Evolutionary conservation across 2,797 vertebrate genomes (phyloP).

Genomic region (Chaetophractus vellerosus): DNA sequence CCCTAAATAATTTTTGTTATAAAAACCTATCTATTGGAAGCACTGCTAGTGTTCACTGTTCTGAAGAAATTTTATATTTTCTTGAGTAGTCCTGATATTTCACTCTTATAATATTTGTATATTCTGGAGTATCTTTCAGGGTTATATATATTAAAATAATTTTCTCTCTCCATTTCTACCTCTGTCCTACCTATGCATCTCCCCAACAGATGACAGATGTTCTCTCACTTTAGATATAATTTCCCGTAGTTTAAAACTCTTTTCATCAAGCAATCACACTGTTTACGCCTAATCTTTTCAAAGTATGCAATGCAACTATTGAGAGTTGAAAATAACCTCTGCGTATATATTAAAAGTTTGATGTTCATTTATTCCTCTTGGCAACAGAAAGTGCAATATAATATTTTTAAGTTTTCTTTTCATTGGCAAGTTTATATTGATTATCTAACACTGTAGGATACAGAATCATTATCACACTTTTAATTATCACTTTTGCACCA

Average conservation of each 20-base stretch:
- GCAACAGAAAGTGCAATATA: neutral
- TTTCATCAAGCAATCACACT: neutral
- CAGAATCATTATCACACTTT: neutral
- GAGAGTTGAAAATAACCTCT: neutral
- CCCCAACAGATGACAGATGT: neutral
- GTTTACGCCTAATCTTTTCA: neutral
- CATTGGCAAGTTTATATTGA: neutral
- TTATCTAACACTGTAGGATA: neutral
- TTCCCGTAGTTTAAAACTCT: conserved; percentile 2
- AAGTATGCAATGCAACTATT: neutral
- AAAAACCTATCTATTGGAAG: neutral
- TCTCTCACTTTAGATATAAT: neutral
- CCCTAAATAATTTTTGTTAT: neutral
- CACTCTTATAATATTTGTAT: neutral
- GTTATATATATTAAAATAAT: neutral
- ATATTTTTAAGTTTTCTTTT: conserved; percentile 28
- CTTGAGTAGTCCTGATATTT: neutral
- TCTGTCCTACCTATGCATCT: neutral
- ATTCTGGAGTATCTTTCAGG: neutral
- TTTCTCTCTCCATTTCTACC: neutral
- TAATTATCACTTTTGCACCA: conserved; percentile 22
- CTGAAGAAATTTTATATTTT: neutral
- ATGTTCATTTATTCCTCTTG: neutral
- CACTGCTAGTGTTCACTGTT: neutral
- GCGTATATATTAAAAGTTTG: neutral